Evolutionary conservation across 2,888 invertebrate species (phyloP).

Genomic region (Seira sanloemensis): DNA sequence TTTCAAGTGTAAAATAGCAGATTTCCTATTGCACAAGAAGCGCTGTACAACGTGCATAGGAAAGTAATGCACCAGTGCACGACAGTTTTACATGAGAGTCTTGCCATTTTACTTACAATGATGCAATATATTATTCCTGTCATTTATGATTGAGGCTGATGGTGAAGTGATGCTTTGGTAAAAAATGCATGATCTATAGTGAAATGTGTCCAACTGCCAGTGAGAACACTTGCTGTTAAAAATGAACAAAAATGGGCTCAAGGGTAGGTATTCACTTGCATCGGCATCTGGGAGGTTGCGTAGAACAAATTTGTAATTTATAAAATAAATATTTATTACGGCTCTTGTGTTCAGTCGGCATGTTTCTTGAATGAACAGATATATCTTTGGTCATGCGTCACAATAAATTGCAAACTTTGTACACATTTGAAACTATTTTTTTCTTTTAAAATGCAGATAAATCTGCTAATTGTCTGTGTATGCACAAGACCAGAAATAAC

Average conservation of each 20-base stretch:
- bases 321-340: background rate
- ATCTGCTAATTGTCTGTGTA: background rate
- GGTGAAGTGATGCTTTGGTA: background rate
- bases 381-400: background rate
- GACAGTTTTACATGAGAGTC: background rate
- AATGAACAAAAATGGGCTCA: constrained; percentile 40
- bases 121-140: background rate
- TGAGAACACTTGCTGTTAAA: background rate
- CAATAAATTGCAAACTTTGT: background rate
- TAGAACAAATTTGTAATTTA: background rate
- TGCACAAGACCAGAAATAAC: background rate
- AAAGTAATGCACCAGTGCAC: constrained; percentile 12
- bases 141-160: background rate
- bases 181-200: background rate
- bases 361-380: background rate
- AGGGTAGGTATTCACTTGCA: constrained; percentile 13
- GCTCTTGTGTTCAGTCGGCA: background rate
- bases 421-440: background rate
- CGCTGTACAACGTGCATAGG: background rate
- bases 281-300: background rate
- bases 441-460: background rate
- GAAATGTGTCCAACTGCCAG: background rate
- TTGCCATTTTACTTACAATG: background rate
- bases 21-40: constrained; percentile 45
- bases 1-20: constrained; percentile 23